Percentiles rank a stretch among this genome's conserved stretches.
These are phyloP conservation scores for Quiscalus mexicanus DNA, from an alignment of 2,113 vertebrate species.

Conservation along the genomic window DNA sequence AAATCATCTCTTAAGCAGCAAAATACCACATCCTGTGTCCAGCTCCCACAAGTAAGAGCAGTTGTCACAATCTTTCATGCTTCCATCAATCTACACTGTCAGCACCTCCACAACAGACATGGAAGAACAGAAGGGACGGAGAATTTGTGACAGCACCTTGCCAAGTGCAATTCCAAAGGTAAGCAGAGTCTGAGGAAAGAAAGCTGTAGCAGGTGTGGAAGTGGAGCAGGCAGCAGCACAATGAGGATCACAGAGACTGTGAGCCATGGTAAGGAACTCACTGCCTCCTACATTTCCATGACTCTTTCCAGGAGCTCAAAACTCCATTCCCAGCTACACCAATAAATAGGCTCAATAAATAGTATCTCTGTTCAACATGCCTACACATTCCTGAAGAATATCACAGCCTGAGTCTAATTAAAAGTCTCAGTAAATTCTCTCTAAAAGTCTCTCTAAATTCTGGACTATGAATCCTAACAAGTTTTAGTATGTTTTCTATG, in stretches of 20 bases:
- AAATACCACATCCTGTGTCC: neutral
- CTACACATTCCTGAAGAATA: fast-evolving
- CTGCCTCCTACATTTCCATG: neutral
- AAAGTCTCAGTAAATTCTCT: neutral
- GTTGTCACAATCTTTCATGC: neutral
- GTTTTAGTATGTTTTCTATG: neutral
- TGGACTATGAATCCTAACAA: neutral
- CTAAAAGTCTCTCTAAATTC: too few relatives aligned
- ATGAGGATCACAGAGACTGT: fast-evolving
- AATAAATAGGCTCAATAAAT: neutral
- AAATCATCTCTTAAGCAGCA: neutral
- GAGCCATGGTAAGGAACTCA: fast-evolving
- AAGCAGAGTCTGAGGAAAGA: neutral
- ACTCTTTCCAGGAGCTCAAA: neutral
- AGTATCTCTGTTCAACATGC: neutral
- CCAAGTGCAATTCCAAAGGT: neutral
- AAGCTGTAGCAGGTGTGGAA: fast-evolving
- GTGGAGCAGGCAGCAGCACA: neutral
- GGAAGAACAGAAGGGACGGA: neutral
- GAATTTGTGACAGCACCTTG: neutral
- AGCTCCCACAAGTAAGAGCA: neutral
- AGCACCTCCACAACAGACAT: fast-evolving
- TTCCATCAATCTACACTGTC: neutral
- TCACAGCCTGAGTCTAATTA: neutral
- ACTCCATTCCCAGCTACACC: neutral